Conservation (phyloP, 92 coral and sea anemone species). For the Hydrozoanthus gracilis region DNA sequence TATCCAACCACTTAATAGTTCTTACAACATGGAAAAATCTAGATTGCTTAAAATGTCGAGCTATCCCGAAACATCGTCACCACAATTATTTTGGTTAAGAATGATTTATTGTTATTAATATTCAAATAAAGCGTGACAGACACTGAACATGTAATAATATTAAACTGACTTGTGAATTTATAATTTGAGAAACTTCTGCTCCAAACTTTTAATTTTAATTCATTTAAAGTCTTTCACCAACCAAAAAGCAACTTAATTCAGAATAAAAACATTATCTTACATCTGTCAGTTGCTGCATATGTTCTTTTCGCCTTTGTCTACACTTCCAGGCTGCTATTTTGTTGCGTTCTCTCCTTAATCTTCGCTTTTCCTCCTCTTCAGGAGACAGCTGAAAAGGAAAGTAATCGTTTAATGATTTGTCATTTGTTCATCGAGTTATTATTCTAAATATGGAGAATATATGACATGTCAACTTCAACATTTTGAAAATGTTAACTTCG, state of each 20-base stretch:
- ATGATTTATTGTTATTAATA: no score
- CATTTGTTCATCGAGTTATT: neutral
- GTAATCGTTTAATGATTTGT: neutral
- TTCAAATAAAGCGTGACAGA: no score
- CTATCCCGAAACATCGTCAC: no score
- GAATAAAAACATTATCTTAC: conserved; percentile 49
- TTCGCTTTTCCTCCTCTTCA: conserved; percentile 90
- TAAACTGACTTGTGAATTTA: no score
- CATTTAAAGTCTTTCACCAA: neutral
- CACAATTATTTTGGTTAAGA: no score
- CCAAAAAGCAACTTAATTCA: neutral
- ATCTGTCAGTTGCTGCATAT: conserved; percentile 81
- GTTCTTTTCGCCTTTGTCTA: conserved; percentile 94
- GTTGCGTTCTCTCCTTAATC: conserved; percentile 91
- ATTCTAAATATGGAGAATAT: neutral
- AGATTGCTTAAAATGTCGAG: no score
- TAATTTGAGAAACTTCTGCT: no score
- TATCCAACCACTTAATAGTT: no score
- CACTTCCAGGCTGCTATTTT: conserved; percentile 97
- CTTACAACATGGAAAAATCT: no score
- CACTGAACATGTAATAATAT: no score
- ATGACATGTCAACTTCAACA: neutral
- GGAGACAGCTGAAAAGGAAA: conserved; percentile 72
- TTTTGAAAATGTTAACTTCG: no score
- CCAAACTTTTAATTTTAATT: no score